These are phyloP conservation scores for Sebastolobus alascanus DNA, from an alignment of 2,797 vertebrate genomes.

Conservation along the genomic window DNA sequence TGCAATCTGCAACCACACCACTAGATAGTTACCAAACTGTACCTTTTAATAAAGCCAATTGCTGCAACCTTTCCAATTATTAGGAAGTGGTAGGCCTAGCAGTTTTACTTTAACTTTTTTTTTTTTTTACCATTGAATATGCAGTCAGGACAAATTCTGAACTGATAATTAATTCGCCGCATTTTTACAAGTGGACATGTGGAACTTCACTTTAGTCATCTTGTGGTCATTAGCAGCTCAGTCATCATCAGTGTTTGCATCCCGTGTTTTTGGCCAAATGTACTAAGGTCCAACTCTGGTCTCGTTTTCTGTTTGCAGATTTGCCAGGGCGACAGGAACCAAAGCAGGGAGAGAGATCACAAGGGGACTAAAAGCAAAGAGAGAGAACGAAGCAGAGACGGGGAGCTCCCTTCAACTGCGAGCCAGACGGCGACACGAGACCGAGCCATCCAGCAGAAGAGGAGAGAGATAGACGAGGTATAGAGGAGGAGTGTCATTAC, in stretches of 20 bases:
- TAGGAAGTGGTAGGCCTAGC: background rate
- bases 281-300: conserved; percentile 31
- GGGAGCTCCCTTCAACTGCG: conserved; percentile 61
- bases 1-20: too few species aligned
- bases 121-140: background rate
- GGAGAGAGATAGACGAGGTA: conserved; percentile 84
- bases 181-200: conserved; percentile 41
- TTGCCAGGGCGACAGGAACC: conserved; percentile 60
- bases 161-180: background rate
- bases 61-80: background rate
- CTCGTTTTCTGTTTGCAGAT: conserved; percentile 46
- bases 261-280: conserved; percentile 37
- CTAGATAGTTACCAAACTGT: too few species aligned
- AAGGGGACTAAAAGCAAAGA: conserved; percentile 59
- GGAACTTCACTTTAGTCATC: conserved; percentile 45
- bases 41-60: too few species aligned
- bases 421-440: conserved; percentile 74
- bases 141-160: background rate
- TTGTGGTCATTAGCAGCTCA: conserved; percentile 54
- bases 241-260: conserved; percentile 33
- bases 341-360: conserved; percentile 68
- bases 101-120: background rate
- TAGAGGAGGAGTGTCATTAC: conserved; percentile 36
- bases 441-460: conserved; percentile 83
- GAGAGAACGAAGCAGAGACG: conserved; percentile 52